These are phyloP conservation scores for Mus spicilegus DNA, from an alignment of 2,113 vertebrate species.

Conservation along the genomic window DNA sequence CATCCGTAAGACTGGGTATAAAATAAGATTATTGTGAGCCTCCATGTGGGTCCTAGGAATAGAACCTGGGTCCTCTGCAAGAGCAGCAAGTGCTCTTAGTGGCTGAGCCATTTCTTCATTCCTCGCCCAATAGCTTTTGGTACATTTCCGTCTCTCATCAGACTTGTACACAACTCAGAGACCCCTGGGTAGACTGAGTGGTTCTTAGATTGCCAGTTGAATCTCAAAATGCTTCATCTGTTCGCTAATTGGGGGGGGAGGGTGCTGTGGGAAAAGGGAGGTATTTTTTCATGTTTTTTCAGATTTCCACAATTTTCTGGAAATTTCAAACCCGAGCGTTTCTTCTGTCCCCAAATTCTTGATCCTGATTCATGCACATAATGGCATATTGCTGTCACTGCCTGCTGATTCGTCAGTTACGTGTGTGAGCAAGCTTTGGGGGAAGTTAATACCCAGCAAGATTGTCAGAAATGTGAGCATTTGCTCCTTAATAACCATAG, in stretches of 20 bases:
- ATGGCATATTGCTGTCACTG: neutral
- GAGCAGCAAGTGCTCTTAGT: neutral
- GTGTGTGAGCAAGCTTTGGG: neutral
- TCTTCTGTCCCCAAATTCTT: neutral
- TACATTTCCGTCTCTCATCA: neutral
- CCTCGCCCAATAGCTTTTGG: neutral
- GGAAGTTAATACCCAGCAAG: neutral
- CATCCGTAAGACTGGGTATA: neutral
- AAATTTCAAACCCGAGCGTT: neutral
- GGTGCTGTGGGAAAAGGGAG: neutral
- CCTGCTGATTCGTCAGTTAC: neutral
- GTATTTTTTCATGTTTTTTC: neutral
- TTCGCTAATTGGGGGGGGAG: neutral
- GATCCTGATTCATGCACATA: neutral
- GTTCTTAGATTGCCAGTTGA: neutral
- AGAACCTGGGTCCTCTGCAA: neutral
- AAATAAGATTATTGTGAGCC: neutral
- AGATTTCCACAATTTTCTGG: neutral
- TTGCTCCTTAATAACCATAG: neutral
- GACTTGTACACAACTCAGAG: neutral
- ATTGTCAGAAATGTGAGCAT: neutral
- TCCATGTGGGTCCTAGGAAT: neutral
- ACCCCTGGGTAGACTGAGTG: neutral
- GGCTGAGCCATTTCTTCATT: neutral
- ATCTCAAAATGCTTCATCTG: neutral